Base-by-base conservation (phyloP, 2,113 vertebrate species). In the Dipodomys spectabilis region DNA sequence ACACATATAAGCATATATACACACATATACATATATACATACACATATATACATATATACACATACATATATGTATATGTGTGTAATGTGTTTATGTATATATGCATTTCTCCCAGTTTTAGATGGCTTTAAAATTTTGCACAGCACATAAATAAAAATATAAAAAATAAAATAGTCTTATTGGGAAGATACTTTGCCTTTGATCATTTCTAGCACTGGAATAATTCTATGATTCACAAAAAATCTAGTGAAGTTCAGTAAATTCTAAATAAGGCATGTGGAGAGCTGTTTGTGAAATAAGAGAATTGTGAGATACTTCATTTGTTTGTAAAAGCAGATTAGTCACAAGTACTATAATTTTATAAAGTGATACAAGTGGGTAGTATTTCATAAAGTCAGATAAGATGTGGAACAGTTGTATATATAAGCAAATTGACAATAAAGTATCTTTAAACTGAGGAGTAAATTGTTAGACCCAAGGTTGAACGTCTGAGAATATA, bases 251-350 rank as follows among this genome's bases (percentile, higher is more conserved):
- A 86, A 39, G 4, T 78, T 78, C 23, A 45, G n/a, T 88, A 20
- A 35, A 81, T 90, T 88, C 49, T 92, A 78, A 89, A 32, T 27
- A 23, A 72, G 18, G 25, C 23, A 64, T 60, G 13, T 77, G 12
- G 10, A 57, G 23, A 72, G 67, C 11, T 0, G 13, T 72, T 90
- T 72, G 39, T 73, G 83, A 83, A 90, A 91, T 45, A 49, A 65
- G 64, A 62, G 32, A 80, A 23, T 22, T n/a, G 25, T 6, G 7
- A 57, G 71, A 45, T 67, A 49, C 44, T 78, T 74, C 28, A 23
- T 67, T 57, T 64, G 20, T 71, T 91, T 94, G 60, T 64, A 82
- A 95, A 87, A 79, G 45, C 35, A 69, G 23, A 73, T 79, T 86
- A 90, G 69, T 80, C 65, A 82, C 25, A 90, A 87, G 7, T 82